Evolutionary conservation across 2,888 invertebrate genomes (phyloP).

Genomic region (Pterostichus niger): DNA sequence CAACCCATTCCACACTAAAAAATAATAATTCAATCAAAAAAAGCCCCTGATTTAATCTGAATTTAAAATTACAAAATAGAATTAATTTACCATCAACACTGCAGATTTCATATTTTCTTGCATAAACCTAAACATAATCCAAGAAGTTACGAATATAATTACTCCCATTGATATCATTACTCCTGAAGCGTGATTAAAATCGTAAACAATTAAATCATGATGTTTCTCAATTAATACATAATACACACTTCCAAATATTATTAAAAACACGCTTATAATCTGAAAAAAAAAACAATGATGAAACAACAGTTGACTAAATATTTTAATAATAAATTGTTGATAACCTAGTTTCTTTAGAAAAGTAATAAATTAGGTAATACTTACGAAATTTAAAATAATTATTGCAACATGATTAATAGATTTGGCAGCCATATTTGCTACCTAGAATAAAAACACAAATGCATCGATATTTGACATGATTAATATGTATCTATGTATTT

Average conservation of each 20-base stretch:
- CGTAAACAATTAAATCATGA: constrained; percentile 20
- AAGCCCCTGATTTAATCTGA: not conserved
- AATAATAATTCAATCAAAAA: constrained; percentile 3
- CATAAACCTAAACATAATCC: not conserved
- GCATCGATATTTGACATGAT: no score
- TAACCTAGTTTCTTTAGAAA: no score
- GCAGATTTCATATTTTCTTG: not conserved
- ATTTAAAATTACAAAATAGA: not conserved
- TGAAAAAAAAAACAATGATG: constrained; percentile 22
- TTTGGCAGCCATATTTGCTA: no score
- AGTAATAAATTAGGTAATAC: no score
- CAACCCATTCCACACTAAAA: not conserved
- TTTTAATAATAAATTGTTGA: not conserved
- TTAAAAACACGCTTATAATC: constrained; percentile 24
- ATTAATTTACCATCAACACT: not conserved
- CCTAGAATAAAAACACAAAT: no score
- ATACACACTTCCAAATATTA: constrained; percentile 22
- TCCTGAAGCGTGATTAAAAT: not conserved
- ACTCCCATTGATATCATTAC: constrained; percentile 28
- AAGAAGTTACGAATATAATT: constrained; percentile 13
- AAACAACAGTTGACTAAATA: not conserved
- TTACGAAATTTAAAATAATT: no score
- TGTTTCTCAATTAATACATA: constrained; percentile 24
- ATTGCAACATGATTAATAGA: no score
- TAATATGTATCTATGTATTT: no score